phyloP scores from a whole-genome alignment of 2,113 vertebrate species.

The Porphyrio hochstetteri region DNA sequence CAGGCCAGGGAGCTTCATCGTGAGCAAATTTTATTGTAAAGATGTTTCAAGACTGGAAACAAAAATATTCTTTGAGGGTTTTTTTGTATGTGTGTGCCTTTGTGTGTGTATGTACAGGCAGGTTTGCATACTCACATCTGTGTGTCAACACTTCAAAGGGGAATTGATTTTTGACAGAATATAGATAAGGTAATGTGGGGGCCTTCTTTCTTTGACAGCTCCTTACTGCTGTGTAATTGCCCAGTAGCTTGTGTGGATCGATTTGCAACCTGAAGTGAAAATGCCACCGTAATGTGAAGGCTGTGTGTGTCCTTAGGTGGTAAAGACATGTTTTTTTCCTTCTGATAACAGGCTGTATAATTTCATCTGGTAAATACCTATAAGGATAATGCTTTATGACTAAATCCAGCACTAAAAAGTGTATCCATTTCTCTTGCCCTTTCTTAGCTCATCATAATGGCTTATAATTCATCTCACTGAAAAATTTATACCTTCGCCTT shows the following conservation, averaged over 20 bases:
- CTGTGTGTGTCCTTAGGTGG: neutral
- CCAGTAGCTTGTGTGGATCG: neutral
- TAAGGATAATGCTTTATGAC: neutral
- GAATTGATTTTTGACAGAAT: neutral
- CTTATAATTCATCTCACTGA: neutral
- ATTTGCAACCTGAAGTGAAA: slow-evolving; percentile 1
- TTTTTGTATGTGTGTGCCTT: no score
- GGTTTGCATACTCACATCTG: neutral
- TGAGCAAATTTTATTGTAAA: neutral
- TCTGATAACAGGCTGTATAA: neutral
- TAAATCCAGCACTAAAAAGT: neutral
- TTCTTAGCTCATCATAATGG: neutral
- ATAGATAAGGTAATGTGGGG: neutral
- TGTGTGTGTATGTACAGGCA: accelerated
- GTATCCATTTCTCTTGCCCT: neutral
- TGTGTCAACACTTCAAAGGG: neutral
- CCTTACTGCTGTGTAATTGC: neutral
- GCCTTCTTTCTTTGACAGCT: neutral
- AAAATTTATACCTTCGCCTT: neutral
- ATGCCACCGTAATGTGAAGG: neutral
- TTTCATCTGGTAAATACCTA: neutral
- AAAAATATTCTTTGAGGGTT: neutral
- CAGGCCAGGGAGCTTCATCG: neutral
- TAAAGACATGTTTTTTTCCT: neutral
- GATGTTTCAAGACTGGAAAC: neutral